Base-by-base conservation (phyloP, 2,797 vertebrate species). In the Trachops cirrhosus region DNA sequence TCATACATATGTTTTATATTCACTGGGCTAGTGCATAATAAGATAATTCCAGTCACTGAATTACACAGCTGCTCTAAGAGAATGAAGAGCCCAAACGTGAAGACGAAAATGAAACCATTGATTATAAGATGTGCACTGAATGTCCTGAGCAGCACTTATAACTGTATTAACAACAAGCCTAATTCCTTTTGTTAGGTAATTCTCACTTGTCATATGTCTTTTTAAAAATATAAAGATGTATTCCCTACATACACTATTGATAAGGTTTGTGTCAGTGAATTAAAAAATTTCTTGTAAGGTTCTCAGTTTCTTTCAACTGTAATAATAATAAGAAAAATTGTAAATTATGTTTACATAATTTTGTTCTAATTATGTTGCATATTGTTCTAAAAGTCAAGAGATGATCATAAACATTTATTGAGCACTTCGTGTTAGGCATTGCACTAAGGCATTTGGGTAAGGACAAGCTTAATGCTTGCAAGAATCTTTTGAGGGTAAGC, bases 1-100 rank as follows among this genome's bases (percentile, higher is more conserved):
- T 95, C 92, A n/a, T 86, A 41, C 86, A 95, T 96, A 91, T 73
- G 0, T 96, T 92, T 95, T 89, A 84, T 89, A 94, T 96, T 97
- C 85, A 84, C 94, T 89, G 26, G 80, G 85, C 54, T 91, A 64
- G n/a, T 62, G 50, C 32, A 26, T 93, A 96, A 97, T 96, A 95
- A 91, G 93, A 93, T 96, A 89, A 96, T 94, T 97, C 91, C 95
- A 89, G 90, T 85, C 83, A 84, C 50, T 93, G 74, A 94, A 67
- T 94, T 94, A 79, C 77, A 59, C 24, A 59, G 73, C 86, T 96
- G 89, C 77, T 95, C 0, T 29, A 59, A 89, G 86, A 96, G 92
- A 96, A 93, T 83, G 89, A 92, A 89, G 77, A 95, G 80, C 57
- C 64, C 83, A 95, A 93, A 85, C 73, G n/a, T 54, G 68, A 95